Evolutionary conservation across 2,113 vertebrate species (phyloP), one percentile per base, ranked within the genome.

Genomic region (Petroica traversi): DNA sequence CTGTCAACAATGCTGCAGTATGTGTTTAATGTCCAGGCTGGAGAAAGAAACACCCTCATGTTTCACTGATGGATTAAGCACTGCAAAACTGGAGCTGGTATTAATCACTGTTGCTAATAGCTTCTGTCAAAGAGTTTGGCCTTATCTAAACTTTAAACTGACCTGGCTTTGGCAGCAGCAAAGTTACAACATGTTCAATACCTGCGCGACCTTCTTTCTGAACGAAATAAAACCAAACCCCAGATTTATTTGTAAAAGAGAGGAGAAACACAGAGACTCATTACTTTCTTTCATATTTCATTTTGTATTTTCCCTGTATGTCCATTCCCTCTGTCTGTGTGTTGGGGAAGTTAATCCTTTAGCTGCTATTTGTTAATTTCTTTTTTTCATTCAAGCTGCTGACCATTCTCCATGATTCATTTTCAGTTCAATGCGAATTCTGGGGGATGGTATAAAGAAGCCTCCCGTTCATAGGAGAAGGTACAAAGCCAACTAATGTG

Each of bases 401-500:
- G 98, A 98, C 97, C 95, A 95, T 93, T 98, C 86, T 97, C 96
- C 98, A 96, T 98, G 97, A 97, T 98, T 99, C 98, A 98, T 98
- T 98, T 99, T 98, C 98, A 99, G 99, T 98, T 98, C 98, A 98
- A 92, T 98, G 96, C 98, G 97, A 97, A 96, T 98, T 98, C 97
- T 98, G 97, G 98, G 98, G 96, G 98, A 99, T 97, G 97, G 97
- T 97, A 96, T 98, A 98, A 98, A 97, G 98, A 99, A 98, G 98
- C 98, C 98, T 95, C 98, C 98, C 97, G 98, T 98, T 98, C 99
- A 99, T 98, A 99, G 99, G 97, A 99, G 99, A 99, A 99, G 99
- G 99, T 99, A 99, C 97, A 98, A 97, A 97, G 95, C 86, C 95
- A 92, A 52, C 86, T 96, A 83, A 95, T 31, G 71, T 94, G 73